Conservation (phyloP, 2,888 invertebrate genomes). For the Coleophora flavipennella region DNA sequence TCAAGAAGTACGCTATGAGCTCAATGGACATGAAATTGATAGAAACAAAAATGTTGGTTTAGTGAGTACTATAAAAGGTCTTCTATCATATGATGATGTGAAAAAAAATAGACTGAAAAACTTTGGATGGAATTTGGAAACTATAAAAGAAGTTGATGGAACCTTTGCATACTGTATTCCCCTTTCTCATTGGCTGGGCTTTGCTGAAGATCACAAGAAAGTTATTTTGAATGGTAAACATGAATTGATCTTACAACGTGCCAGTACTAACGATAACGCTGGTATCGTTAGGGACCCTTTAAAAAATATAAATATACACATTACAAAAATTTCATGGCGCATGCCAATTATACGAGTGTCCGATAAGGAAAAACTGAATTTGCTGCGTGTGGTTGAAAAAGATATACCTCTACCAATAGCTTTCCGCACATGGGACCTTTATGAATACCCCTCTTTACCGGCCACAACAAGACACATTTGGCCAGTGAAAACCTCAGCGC, state of each 20-base stretch:
- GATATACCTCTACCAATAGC: constrained; percentile 23
- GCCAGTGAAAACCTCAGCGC: constrained; percentile 26
- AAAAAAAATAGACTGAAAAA: constrained; percentile 20
- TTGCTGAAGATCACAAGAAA: constrained; percentile 28
- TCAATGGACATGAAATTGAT: constrained; percentile 4
- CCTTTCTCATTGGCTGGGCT: constrained; percentile 9
- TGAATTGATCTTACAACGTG: too few relatives aligned
- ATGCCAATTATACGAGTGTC: constrained; percentile 11
- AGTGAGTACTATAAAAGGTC: constrained; percentile 23
- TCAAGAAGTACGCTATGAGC: constrained; percentile 9
- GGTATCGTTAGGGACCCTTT: constrained; percentile 9
- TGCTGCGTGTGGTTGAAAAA: constrained; percentile 17
- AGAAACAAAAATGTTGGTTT: constrained; percentile 4
- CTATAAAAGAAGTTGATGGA: constrained; percentile 18
- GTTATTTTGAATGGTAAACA: constrained; percentile 35
- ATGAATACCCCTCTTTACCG: constrained; percentile 32
- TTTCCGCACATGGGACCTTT: constrained; percentile 37
- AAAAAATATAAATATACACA: constrained; percentile 10
- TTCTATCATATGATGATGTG: constrained; percentile 22
- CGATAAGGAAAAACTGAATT: constrained; percentile 9
- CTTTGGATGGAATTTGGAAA: constrained; percentile 14
- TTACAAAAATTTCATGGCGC: constrained; percentile 13
- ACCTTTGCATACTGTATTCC: constrained; percentile 15
- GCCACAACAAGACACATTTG: constrained; percentile 25
- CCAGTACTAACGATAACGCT: constrained; percentile 24